These are phyloP conservation scores for Sinonovacula constricta DNA, from an alignment of 1,140 invertebrate species.

Conservation along the genomic window DNA sequence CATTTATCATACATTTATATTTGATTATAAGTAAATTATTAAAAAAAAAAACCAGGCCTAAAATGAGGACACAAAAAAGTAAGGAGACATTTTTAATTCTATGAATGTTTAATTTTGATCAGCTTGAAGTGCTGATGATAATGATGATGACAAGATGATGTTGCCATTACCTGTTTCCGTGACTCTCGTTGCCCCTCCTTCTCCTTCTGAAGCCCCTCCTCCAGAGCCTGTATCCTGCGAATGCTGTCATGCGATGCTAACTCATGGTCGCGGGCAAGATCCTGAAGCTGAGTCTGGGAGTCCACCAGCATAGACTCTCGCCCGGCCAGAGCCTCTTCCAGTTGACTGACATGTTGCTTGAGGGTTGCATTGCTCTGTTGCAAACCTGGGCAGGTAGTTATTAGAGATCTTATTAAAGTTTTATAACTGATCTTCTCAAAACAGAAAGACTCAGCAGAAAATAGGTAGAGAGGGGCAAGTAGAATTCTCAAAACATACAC, in stretches of 20 bases:
- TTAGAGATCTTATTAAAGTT: too few relatives aligned
- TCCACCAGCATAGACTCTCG: slow-evolving; percentile 73
- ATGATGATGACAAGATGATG: not conserved
- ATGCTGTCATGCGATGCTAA: slow-evolving; percentile 63
- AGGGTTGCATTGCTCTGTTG: slow-evolving; percentile 73
- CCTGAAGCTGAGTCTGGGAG: slow-evolving; percentile 63
- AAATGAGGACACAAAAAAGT: too few relatives aligned
- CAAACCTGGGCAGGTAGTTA: slow-evolving; percentile 70
- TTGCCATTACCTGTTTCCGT: slow-evolving; percentile 75
- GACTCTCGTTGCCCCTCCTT: slow-evolving; percentile 74
- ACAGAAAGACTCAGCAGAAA: too few relatives aligned
- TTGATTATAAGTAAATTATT: too few relatives aligned
- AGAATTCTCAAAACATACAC: too few relatives aligned
- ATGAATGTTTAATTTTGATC: too few relatives aligned
- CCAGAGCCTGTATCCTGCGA: slow-evolving; percentile 67
- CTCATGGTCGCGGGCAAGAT: slow-evolving; percentile 58
- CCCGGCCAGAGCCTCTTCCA: slow-evolving; percentile 75
- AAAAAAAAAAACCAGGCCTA: too few relatives aligned
- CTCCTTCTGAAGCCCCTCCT: slow-evolving; percentile 73
- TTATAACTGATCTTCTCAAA: too few relatives aligned
- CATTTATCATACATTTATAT: too few relatives aligned
- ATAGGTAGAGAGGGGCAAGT: too few relatives aligned
- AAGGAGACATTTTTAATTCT: too few relatives aligned
- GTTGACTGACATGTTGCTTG: slow-evolving; percentile 74
- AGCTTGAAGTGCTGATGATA: too few relatives aligned